These are phyloP conservation scores for Vombatus ursinus DNA, from an alignment of 2,113 vertebrate genomes.

Conservation along the genomic window DNA sequence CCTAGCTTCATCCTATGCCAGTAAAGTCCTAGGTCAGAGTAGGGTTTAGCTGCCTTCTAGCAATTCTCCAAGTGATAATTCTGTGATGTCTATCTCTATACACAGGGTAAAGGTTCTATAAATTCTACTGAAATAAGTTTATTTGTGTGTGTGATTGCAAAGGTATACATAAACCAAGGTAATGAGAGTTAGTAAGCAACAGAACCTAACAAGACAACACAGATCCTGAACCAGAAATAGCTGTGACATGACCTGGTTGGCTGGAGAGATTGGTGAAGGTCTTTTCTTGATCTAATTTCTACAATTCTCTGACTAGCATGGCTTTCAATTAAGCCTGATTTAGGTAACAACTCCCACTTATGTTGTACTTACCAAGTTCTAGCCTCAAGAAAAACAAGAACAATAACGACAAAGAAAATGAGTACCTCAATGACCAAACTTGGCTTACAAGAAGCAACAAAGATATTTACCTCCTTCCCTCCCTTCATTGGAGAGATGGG, in stretches of 20 bases:
- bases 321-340: neutral
- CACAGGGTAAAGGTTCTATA: neutral
- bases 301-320: neutral
- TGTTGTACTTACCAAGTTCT: neutral
- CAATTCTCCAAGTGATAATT: neutral
- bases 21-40: neutral
- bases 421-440: neutral
- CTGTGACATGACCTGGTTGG: rapidly evolving
- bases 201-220: rapidly evolving
- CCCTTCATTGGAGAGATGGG: neutral
- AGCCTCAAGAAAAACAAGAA: neutral
- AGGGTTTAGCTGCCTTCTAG: neutral
- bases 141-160: too few species aligned
- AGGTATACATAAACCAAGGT: too few species aligned
- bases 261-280: neutral
- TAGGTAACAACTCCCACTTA: neutral
- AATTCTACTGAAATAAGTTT: neutral
- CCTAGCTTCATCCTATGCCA: slow-evolving; percentile 24
- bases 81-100: neutral
- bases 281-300: neutral
- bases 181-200: too few species aligned
- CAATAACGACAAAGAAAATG: neutral
- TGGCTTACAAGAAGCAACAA: neutral
- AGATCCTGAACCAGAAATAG: neutral
- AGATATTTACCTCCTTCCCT: neutral